Evolutionary conservation across 1,140 invertebrate species (phyloP), one percentile per base, ranked within the genome.

Genomic region (Papilio glaucus): DNA sequence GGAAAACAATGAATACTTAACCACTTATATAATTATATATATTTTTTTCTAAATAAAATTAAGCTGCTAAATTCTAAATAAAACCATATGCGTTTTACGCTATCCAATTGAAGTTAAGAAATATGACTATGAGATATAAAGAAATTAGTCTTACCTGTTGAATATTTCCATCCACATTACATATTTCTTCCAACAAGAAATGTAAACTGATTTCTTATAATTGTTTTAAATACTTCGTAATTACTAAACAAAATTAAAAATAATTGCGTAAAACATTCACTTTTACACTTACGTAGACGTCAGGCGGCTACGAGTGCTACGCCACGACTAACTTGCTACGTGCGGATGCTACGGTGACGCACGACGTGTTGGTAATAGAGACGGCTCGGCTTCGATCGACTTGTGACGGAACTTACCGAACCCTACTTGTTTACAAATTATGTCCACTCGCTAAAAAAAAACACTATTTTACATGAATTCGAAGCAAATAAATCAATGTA

Each of bases 291-390:
- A 41, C 78, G 80, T 82, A 82, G 84, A 82, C 83, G 73, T 68
- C 71, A 71, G 68, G 71, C 72, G 73, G 75, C 84, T 87, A 87
- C 86, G 84, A 77, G 61, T 38, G 81, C 85, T 84, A 89, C 85
- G 85, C 81, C 76, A 76, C 85, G 83, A 90, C 90, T 92, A 84
- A 81, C 81, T 82, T 74, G 85, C 87, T 91, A 90, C 87, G 85
- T 78, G 80, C 49, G 62, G 53, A 71, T 63, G 74, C 86, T 81
- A 81, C 79, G 78, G 77, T 79, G 76, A 77, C 77, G 69, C 78
- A 72, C 77, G 75, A 77, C 74, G 78, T 77, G 63, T 68, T 67
- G 63, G 63, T 42, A 79, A 86, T 85, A 86, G 77, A 84, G 77
- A 80, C 79, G 79, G 79, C 72, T 88, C 87, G 90, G 82, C 73